These are phyloP conservation scores for Mesochorus sp. DNA, from an alignment of 2,888 invertebrate species.

Conservation along the genomic window DNA sequence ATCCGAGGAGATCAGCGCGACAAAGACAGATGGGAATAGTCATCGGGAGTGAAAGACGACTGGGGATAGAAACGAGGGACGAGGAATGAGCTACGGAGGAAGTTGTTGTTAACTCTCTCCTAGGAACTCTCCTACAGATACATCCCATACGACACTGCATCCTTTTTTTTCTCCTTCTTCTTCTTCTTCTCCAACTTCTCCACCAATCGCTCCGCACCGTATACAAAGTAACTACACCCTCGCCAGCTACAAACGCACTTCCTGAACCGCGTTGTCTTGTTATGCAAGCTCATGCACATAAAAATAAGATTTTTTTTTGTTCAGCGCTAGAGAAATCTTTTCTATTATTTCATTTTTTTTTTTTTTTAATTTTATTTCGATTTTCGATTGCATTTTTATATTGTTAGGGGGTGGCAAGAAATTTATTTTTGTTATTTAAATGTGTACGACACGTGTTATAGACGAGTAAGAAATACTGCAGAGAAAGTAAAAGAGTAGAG, in stretches of 20 bases:
- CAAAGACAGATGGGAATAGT: conserved; percentile 59
- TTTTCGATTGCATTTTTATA: background rate
- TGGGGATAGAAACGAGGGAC: conserved; percentile 58
- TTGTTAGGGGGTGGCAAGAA: no score
- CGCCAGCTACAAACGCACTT: background rate
- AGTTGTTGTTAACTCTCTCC: conserved; percentile 68
- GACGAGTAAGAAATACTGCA: conserved; percentile 19
- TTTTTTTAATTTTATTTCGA: background rate
- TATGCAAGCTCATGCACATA: background rate
- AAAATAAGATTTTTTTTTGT: background rate
- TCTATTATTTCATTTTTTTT: background rate
- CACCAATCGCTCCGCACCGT: conserved; percentile 10
- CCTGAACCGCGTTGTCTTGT: background rate
- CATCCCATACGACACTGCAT: conserved; percentile 38
- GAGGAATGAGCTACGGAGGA: conserved; percentile 52
- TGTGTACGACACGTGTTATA: background rate
- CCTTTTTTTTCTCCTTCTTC: background rate
- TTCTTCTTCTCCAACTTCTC: conserved; percentile 3
- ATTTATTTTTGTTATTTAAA: background rate
- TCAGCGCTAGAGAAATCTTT: no score
- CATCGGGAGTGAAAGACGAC: conserved; percentile 61
- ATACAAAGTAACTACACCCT: conserved; percentile 44
- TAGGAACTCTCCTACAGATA: conserved; percentile 43
- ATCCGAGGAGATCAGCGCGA: conserved; percentile 63
- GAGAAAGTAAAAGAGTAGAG: background rate